These are phyloP conservation scores for Drosophila azteca DNA, from an alignment of 1,140 invertebrate genomes.

Conservation along the genomic window DNA sequence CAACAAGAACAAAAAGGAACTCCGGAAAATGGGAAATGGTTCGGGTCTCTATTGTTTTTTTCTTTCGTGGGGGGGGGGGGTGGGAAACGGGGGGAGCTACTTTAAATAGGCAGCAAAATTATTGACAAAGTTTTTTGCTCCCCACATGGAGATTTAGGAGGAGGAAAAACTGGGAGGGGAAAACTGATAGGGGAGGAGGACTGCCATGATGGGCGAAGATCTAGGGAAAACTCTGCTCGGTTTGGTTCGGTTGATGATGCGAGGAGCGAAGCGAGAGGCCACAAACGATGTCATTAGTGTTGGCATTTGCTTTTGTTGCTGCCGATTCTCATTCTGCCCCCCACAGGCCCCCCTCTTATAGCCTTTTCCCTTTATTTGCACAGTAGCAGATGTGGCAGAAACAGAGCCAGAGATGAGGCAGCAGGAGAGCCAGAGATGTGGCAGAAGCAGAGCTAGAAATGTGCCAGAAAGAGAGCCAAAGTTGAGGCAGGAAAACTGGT, in stretches of 20 bases:
- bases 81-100: slow-evolving; percentile 38
- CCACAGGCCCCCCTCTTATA: too few relatives aligned
- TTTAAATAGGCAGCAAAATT: slow-evolving; percentile 78
- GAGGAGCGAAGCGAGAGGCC: slow-evolving; percentile 31
- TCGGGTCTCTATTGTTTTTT: neutral
- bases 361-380: slow-evolving; percentile 40
- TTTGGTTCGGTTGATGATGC: too few relatives aligned
- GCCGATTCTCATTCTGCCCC: slow-evolving; percentile 3
- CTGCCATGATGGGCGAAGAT: neutral
- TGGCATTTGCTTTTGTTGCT: slow-evolving; percentile 56
- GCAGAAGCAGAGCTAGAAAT: slow-evolving; percentile 17
- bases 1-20: slow-evolving; percentile 13
- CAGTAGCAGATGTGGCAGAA: slow-evolving; percentile 10
- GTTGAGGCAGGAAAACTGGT: too few relatives aligned
- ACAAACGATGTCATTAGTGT: slow-evolving; percentile 76
- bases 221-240: too few relatives aligned
- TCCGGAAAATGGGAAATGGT: slow-evolving; percentile 15
- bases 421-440: neutral
- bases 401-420: slow-evolving; percentile 8
- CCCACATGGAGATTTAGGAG: slow-evolving; percentile 54
- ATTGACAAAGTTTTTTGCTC: slow-evolving; percentile 70
- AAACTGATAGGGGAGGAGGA: neutral
- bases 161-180: neutral
- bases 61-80: neutral
- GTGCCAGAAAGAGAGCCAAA: too few relatives aligned